Percentiles rank a stretch among this genome's conserved stretches.
These are phyloP conservation scores for Panthera tigris DNA, from an alignment of 2,113 vertebrate species.

Conservation along the genomic window DNA sequence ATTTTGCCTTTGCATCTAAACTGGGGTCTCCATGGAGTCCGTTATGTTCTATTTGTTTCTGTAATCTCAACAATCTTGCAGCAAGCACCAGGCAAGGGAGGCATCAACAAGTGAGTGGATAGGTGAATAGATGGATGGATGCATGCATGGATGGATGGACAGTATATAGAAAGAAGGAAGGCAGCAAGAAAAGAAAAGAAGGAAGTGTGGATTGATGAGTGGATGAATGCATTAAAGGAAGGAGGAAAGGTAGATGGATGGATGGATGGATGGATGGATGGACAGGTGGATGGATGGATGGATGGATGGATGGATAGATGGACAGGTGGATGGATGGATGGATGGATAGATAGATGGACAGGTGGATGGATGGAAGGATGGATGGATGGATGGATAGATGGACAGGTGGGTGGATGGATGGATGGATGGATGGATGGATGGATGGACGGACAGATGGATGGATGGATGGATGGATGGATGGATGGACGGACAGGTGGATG, in stretches of 20 bases:
- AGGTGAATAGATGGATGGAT: neutral
- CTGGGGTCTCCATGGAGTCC: neutral
- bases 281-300: no score
- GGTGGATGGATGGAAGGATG: neutral
- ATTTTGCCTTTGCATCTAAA: neutral
- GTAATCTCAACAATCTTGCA: neutral
- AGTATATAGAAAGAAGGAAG: neutral
- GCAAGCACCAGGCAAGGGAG: neutral
- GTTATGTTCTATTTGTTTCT: neutral
- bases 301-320: no score
- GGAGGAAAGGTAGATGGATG: neutral
- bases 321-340: no score
- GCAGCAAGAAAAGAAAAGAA: neutral
- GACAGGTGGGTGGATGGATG: neutral
- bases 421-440: no score
- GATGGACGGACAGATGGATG: no score
- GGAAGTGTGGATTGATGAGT: neutral
- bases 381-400: no score
- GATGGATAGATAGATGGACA: no score
- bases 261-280: no score
- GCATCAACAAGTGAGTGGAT: neutral
- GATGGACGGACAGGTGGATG: no score
- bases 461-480: no score
- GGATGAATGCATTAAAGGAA: neutral
- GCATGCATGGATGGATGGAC: neutral